phyloP scores from a whole-genome alignment of 2,888 invertebrate genomes.

The Nasonovia ribisnigri region DNA sequence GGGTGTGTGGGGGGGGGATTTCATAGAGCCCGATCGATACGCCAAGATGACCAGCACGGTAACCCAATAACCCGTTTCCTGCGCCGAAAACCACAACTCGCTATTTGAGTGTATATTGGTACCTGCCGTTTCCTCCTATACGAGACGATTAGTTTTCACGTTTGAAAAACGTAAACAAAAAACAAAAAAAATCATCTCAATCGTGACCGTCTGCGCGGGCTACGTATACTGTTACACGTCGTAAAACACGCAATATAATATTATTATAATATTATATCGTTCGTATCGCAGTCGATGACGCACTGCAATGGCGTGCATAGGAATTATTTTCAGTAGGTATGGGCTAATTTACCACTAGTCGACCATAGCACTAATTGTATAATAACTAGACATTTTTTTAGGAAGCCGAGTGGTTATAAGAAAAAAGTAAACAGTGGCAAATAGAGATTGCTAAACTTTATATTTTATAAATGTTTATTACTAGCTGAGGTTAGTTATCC shows the following conservation, averaged over 20 bases:
- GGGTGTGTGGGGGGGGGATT: neutral
- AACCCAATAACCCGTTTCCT: neutral
- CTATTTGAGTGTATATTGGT: too few relatives aligned
- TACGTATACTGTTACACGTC: neutral
- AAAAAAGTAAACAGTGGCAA: too few relatives aligned
- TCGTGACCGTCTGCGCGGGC: neutral
- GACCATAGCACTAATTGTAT: too few relatives aligned
- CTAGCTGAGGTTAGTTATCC: too few relatives aligned
- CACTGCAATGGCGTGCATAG: too few relatives aligned
- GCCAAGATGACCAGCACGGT: neutral
- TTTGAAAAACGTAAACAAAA: neutral
- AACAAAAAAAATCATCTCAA: neutral
- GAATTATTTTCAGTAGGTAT: too few relatives aligned
- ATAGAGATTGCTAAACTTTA: too few relatives aligned
- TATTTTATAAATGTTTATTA: too few relatives aligned
- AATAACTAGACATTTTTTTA: too few relatives aligned
- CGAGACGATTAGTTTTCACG: neutral
- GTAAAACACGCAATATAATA: neutral
- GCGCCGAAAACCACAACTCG: neutral
- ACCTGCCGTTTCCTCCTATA: neutral
- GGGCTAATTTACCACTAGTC: too few relatives aligned
- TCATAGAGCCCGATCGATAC: neutral
- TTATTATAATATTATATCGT: neutral
- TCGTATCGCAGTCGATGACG: too few relatives aligned
- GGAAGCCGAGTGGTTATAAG: too few relatives aligned